These are phyloP conservation scores for Xiphorhynchus elegans DNA, from an alignment of 2,113 vertebrate species.

Conservation along the genomic window DNA sequence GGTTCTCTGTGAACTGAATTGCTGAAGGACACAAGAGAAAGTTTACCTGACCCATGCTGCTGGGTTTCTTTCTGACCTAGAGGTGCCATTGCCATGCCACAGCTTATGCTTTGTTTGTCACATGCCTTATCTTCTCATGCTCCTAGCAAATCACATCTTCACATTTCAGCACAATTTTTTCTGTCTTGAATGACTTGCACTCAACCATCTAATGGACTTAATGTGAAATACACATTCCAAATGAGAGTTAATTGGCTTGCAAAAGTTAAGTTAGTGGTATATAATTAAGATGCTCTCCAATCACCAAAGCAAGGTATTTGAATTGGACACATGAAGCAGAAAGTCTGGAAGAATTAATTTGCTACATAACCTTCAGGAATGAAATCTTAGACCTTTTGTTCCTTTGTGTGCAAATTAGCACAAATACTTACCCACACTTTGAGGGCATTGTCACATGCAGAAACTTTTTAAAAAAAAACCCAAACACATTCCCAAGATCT, in stretches of 20 bases:
- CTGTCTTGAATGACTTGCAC: not conserved
- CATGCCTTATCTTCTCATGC: constrained; percentile 43
- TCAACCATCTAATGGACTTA: not conserved
- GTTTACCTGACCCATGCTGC: not conserved
- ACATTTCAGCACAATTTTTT: not conserved
- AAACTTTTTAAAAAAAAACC: not conserved
- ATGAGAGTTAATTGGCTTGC: constrained; percentile 1
- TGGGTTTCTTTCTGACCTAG: not conserved
- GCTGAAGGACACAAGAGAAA: constrained; percentile 46
- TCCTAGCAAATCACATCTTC: not conserved
- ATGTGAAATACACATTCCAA: not conserved
- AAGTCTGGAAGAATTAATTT: not conserved
- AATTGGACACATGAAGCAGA: not conserved
- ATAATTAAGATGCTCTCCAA: not conserved
- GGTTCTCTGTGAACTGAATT: constrained; percentile 45
- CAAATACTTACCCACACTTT: not conserved
- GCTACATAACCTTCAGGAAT: not conserved
- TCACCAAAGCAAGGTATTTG: not conserved
- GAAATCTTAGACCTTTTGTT: not conserved
- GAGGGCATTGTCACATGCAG: not conserved
- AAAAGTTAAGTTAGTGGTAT: not conserved
- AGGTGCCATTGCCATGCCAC: constrained; percentile 43
- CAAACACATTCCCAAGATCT: not conserved
- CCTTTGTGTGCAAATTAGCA: not conserved
- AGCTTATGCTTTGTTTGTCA: not conserved